Evolutionary conservation across 2,888 invertebrate species (phyloP), one percentile per base, ranked within the genome.

Genomic region (Phengaris alcon): DNA sequence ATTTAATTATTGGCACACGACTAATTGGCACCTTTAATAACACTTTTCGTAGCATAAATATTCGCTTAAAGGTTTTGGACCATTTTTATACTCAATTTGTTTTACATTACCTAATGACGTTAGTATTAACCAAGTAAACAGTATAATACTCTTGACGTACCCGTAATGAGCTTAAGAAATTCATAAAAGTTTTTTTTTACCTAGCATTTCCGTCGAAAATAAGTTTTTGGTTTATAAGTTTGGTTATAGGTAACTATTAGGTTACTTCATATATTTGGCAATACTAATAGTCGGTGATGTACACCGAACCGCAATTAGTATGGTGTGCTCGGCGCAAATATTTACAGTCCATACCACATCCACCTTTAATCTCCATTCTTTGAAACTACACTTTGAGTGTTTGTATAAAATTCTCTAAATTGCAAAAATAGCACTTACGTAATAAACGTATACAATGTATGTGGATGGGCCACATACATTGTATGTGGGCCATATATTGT

Each of bases 271-370:
- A n/a, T 75, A 75, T 77, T 79, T 78, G 73, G 76, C 77, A 79
- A 79, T 78, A 76, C 46, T 77, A 35, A 35, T 35, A 75, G 74
- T 74, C 76, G 73, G 75, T 74, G 74, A 69, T 74, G 74, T 75
- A 82, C 82, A 82, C 75, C 68, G 74, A 76, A 79, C 81, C 78
- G 79, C 85, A 84, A 87, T 88, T 88, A 86, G 85, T 81, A 79
- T 78, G 80, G 82, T 83, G 82, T 84, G 83, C 81, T 82, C 78
- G 54, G 76, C 77, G 79, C 82, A 84, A 88, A 88, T 84, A 87
- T 83, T 83, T 81, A 79, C 76, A 73, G 72, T 46, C 76, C 77
- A 73, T 72, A 52, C 72, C 72, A 35, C 75, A 55, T 35, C 73
- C 75, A 68, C 79, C 79, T 86, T 86, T 84, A 83, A 84, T 82